Evolutionary conservation across 2,113 vertebrate species (phyloP).

Genomic region (Platichthys stellatus): DNA sequence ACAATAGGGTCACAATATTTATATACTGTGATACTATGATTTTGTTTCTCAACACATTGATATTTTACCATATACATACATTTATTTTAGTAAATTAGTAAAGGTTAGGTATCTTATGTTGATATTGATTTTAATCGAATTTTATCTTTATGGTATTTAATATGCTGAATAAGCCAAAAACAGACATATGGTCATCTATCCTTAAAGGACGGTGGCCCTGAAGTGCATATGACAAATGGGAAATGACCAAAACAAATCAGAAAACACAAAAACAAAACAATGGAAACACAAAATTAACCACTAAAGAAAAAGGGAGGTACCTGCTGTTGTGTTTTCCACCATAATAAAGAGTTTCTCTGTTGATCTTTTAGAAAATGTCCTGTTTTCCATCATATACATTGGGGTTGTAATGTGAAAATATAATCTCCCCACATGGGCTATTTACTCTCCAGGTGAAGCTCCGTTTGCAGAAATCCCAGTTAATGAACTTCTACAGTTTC

Average conservation of each 20-base stretch:
- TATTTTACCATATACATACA: neutral
- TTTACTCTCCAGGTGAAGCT: constrained; percentile 85
- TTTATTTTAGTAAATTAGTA: too few species aligned
- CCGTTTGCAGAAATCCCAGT: constrained; percentile 89
- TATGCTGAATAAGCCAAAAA: neutral
- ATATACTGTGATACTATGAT: too few species aligned
- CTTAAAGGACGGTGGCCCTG: neutral
- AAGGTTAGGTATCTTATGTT: neutral
- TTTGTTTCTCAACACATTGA: neutral
- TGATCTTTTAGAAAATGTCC: neutral
- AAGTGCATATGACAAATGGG: too few species aligned
- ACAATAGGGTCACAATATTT: too few species aligned
- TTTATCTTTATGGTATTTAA: neutral
- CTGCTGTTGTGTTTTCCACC: too few species aligned
- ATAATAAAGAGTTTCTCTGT: neutral
- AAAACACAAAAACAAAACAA: too few species aligned
- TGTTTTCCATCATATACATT: neutral
- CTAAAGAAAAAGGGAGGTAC: too few species aligned
- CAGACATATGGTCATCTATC: neutral
- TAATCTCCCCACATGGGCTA: neutral
- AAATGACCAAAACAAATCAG: too few species aligned
- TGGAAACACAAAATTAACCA: too few species aligned
- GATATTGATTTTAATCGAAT: neutral
- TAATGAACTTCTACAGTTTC: constrained; percentile 87
- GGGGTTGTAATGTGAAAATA: neutral